Conservation (phyloP, 2,888 invertebrate species). For the Timema podura region DNA sequence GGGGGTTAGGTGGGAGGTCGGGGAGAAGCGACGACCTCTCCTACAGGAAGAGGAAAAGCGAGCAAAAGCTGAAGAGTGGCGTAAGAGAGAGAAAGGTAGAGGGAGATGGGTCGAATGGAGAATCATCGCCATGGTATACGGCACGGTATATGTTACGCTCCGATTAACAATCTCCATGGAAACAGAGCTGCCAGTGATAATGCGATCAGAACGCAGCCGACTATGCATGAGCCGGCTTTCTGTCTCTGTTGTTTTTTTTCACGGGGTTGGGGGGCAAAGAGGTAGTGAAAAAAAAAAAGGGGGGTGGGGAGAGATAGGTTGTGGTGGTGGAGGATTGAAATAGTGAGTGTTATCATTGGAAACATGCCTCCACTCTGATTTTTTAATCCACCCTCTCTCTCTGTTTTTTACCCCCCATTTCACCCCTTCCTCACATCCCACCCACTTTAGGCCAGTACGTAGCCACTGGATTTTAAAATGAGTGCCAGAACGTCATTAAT, state of each 20-base stretch:
- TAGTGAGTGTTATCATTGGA: conserved; percentile 44
- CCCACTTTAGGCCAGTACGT: conserved; percentile 10
- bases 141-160: conserved; percentile 43
- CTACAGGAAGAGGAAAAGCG: conserved; percentile 20
- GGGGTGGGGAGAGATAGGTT: conserved; percentile 24
- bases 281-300: conserved; percentile 20
- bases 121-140: conserved; percentile 1
- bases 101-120: conserved; percentile 14
- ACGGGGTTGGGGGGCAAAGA: conserved; percentile 30
- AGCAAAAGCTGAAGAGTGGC: conserved; percentile 30
- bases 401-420: conserved; percentile 8
- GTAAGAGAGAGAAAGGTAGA: conserved; percentile 31
- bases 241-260: conserved; percentile 19
- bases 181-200: conserved; percentile 49
- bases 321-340: conserved; percentile 24
- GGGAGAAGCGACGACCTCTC: background rate
- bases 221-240: conserved; percentile 33
- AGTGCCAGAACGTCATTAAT: conserved; percentile 49
- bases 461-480: conserved; percentile 48
- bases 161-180: conserved; percentile 58
- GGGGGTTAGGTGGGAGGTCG: too few species aligned
- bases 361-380: conserved; percentile 50
- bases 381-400: conserved; percentile 46
- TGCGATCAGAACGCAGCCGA: conserved; percentile 44
- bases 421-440: background rate